phyloP scores from a whole-genome alignment of 1,140 invertebrate species.

The Oryctes rhinoceros region DNA sequence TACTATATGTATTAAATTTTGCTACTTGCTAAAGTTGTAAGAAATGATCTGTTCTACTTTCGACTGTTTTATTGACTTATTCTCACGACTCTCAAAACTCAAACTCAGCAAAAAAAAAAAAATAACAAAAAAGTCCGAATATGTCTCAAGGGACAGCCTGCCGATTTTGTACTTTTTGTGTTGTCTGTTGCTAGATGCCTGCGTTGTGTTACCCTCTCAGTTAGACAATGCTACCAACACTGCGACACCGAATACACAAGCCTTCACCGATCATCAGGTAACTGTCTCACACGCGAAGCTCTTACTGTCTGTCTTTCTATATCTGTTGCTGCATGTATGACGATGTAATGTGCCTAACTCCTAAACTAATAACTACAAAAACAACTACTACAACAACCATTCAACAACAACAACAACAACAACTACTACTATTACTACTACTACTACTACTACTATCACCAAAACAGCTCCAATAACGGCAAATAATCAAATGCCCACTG shows the following conservation, averaged over 20 bases:
- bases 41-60: conserved; percentile 36
- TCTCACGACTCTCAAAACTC: background rate
- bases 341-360: conserved; percentile 26
- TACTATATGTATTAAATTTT: background rate
- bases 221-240: conserved; percentile 70
- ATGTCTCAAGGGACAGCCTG: conserved; percentile 49
- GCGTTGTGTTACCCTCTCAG: conserved; percentile 71
- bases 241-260: conserved; percentile 60
- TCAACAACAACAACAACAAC: conserved; percentile 10
- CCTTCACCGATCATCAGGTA: conserved; percentile 62
- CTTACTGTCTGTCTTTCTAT: conserved; percentile 55
- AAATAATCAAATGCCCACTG: background rate
- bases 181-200: conserved; percentile 74
- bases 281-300: conserved; percentile 54
- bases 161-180: conserved; percentile 62
- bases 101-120: background rate
- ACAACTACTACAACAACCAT: background rate
- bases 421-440: background rate
- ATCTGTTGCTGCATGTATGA: conserved; percentile 47
- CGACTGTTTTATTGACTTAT: background rate
- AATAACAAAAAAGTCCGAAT: conserved; percentile 42
- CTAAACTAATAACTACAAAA: background rate
- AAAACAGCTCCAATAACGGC: background rate
- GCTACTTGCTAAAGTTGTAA: conserved; percentile 32
- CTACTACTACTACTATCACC: background rate